phyloP scores from a whole-genome alignment of 2,113 vertebrate genomes.

The Emydocephalus ijimae region DNA sequence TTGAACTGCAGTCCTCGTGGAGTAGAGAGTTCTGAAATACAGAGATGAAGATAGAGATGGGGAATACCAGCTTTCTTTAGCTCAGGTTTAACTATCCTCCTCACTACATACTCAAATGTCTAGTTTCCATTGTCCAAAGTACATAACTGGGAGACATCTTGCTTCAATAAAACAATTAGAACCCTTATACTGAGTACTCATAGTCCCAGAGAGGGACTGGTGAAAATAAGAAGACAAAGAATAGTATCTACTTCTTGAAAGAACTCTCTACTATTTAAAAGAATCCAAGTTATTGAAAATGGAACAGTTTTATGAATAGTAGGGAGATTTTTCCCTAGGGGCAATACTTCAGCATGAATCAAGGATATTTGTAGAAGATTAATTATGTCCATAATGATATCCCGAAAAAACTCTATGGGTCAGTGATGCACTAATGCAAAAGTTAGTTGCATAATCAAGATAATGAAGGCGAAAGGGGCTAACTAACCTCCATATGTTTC shows the following conservation, averaged over 20 bases:
- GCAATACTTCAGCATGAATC: not conserved
- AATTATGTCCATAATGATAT: not conserved
- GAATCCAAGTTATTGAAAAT: not conserved
- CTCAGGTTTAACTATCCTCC: not conserved
- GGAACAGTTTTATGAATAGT: not conserved
- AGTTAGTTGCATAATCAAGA: not conserved
- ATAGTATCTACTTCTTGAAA: not conserved
- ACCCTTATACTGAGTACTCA: not conserved
- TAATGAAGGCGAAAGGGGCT: not conserved
- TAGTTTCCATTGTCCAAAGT: not conserved
- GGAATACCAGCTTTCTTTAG: not conserved
- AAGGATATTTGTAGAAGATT: not conserved
- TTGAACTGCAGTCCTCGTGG: slow-evolving; percentile 91
- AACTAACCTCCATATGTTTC: not conserved
- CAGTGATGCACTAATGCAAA: not conserved
- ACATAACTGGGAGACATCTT: not conserved
- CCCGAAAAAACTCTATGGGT: not conserved
- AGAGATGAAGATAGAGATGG: slow-evolving; percentile 32
- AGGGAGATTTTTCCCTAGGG: not conserved
- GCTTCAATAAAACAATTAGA: not conserved
- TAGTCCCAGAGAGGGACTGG: not conserved
- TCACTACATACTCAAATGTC: not conserved
- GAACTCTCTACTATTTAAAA: not conserved
- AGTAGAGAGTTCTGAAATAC: slow-evolving; percentile 86
- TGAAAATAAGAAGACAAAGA: not conserved